Evolutionary conservation across 53 echinoderm and acorn worm genomes (phyloP).

Genomic region (Holothuria leucospilota): DNA sequence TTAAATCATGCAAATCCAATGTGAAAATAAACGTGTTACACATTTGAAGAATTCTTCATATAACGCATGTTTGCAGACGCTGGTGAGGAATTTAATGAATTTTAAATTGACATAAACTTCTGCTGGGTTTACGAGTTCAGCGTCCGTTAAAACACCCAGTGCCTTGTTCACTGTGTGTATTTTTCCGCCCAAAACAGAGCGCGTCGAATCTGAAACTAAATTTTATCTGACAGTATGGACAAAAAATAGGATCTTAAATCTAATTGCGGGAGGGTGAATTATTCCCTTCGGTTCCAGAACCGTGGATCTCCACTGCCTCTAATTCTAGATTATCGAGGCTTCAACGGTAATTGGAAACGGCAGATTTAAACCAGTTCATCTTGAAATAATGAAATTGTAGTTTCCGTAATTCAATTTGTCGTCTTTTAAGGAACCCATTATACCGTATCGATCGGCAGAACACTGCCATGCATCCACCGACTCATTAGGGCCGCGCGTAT

Average conservation of each 20-base stretch:
- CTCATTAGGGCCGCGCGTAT: constrained; percentile 67
- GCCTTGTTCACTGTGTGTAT: constrained; percentile 17
- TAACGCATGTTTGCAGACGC: not conserved
- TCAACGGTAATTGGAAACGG: constrained; percentile 50
- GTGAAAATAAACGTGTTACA: no score
- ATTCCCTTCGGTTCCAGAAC: constrained; percentile 34
- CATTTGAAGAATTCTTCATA: not conserved
- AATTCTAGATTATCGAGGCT: constrained; percentile 50
- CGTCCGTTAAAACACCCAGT: constrained; percentile 17
- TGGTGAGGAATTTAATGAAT: constrained; percentile 27
- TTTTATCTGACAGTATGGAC: constrained; percentile 38
- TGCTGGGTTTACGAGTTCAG: constrained; percentile 3
- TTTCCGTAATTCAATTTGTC: constrained; percentile 87
- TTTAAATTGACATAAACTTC: constrained; percentile 31
- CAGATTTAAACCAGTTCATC: constrained; percentile 85
- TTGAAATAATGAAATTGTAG: constrained; percentile 90
- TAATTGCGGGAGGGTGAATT: constrained; percentile 41
- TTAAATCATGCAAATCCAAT: no score
- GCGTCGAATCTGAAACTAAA: constrained; percentile 29
- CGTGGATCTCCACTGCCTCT: constrained; percentile 18
- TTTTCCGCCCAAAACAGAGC: constrained; percentile 30
- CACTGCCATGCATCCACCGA: constrained; percentile 53
- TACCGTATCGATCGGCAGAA: constrained; percentile 68
- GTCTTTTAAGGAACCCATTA: constrained; percentile 76
- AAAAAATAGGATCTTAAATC: constrained; percentile 41